Percentiles rank a stretch among this genome's conserved stretches.
Evolutionary conservation across 2,113 vertebrate species (phyloP).

Genomic region (Todiramphus saurophagus): DNA sequence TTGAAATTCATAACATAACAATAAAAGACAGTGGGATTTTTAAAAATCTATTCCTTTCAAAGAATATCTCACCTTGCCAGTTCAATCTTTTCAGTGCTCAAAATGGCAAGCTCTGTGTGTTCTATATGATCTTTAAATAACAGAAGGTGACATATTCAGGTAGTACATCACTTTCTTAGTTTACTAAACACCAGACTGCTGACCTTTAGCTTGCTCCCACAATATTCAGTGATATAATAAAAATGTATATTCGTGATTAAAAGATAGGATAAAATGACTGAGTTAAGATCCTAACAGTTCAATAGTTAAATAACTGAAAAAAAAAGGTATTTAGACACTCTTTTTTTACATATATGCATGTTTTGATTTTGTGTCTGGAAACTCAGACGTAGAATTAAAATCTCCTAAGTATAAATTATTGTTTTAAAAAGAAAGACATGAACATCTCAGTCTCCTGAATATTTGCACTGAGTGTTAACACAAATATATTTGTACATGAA

Average conservation of each 20-base stretch:
- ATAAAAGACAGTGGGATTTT: background rate
- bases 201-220: background rate
- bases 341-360: background rate
- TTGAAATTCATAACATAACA: conserved; percentile 23
- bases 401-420: background rate
- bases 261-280: background rate
- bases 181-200: conserved; percentile 1
- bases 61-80: background rate
- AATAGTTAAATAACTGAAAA: background rate
- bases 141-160: background rate
- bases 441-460: background rate
- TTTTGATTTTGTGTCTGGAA: background rate
- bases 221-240: background rate
- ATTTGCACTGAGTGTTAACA: conserved; percentile 15
- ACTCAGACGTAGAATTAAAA: background rate
- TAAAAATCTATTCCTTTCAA: background rate
- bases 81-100: background rate
- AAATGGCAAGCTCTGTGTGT: background rate
- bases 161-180: background rate
- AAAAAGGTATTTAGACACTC: background rate
- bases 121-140: background rate
- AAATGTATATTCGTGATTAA: background rate
- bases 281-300: background rate
- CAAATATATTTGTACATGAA: conserved; percentile 53
- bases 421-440: background rate